Evolutionary conservation across 2,797 vertebrate species (phyloP).

Genomic region (Neostethus bicornis): DNA sequence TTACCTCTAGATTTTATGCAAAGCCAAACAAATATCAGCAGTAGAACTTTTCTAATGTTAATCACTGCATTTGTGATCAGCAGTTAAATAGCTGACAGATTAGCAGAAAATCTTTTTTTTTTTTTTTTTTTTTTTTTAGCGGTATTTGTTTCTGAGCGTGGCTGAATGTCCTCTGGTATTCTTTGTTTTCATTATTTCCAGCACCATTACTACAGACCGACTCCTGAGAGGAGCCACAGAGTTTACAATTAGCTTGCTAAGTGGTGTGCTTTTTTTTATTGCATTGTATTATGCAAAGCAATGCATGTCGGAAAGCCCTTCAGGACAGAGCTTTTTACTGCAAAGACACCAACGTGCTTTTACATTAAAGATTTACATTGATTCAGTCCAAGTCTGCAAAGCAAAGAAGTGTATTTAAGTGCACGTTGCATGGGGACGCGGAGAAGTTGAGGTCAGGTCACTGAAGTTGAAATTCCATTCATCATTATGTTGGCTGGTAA

Average conservation of each 20-base stretch:
- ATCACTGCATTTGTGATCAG: not conserved
- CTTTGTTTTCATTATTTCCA: conserved; percentile 28
- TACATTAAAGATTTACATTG: conserved; percentile 55
- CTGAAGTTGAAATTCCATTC: conserved; percentile 26
- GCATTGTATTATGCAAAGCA: conserved; percentile 54
- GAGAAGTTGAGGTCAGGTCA: conserved; percentile 43
- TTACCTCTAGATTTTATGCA: not conserved
- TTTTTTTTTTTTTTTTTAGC: too few species aligned
- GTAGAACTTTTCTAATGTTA: conserved; percentile 1
- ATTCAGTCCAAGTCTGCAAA: conserved; percentile 47
- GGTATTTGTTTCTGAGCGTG: conserved; percentile 8
- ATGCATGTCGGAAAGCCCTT: conserved; percentile 37
- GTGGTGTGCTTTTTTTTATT: conserved; percentile 46
- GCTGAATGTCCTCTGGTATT: conserved; percentile 25
- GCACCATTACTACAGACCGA: conserved; percentile 15
- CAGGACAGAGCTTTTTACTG: conserved; percentile 40
- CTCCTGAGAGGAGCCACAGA: conserved; percentile 32
- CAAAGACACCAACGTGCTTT: conserved; percentile 58
- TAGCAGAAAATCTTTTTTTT: not conserved
- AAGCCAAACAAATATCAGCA: too few species aligned
- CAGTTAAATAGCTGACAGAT: not conserved
- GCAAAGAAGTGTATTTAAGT: conserved; percentile 48
- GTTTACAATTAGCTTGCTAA: conserved; percentile 55
- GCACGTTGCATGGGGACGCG: conserved; percentile 36
- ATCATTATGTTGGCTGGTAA: conserved; percentile 35